phyloP scores from a whole-genome alignment of 2,888 invertebrate species.

The Lycia hirtaria region DNA sequence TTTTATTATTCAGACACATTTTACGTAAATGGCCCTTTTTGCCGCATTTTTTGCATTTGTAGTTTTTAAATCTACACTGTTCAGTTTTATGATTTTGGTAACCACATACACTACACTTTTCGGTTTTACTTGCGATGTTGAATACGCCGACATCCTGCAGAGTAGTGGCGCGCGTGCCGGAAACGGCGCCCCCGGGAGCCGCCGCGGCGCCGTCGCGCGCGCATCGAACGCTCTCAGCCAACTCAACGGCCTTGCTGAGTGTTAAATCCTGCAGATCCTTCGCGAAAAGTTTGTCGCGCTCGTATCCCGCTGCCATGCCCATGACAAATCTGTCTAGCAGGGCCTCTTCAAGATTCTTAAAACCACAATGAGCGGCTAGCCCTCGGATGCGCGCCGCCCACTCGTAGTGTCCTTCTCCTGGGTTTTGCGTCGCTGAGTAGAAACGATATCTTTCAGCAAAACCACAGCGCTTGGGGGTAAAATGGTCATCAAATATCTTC shows the following conservation, averaged over 20 bases:
- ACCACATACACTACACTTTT: background rate
- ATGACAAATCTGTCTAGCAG: background rate
- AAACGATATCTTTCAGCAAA: background rate
- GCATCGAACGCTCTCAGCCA: slow-evolving; percentile 41
- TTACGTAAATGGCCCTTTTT: background rate
- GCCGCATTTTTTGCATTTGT: slow-evolving; percentile 1
- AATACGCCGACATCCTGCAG: background rate
- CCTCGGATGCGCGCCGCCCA: slow-evolving; percentile 42
- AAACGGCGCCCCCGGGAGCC: no score
- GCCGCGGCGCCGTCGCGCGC: slow-evolving; percentile 32
- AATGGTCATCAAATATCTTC: background rate
- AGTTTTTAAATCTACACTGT: background rate
- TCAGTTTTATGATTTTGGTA: background rate
- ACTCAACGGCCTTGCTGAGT: slow-evolving; percentile 40
- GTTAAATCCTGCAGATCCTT: slow-evolving; percentile 38
- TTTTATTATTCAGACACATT: background rate
- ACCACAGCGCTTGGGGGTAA: background rate
- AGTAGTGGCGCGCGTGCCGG: background rate
- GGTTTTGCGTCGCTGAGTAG: background rate
- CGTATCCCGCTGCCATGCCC: background rate
- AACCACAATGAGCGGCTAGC: slow-evolving; percentile 37
- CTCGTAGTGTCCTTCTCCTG: slow-evolving; percentile 36
- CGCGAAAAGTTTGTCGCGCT: slow-evolving; percentile 34
- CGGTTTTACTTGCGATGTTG: background rate
- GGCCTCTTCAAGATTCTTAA: slow-evolving; percentile 14